Percentiles rank a stretch among this genome's conserved stretches.
Evolutionary conservation across 1,140 invertebrate species (phyloP).

Genomic region (Apis cerana): DNA sequence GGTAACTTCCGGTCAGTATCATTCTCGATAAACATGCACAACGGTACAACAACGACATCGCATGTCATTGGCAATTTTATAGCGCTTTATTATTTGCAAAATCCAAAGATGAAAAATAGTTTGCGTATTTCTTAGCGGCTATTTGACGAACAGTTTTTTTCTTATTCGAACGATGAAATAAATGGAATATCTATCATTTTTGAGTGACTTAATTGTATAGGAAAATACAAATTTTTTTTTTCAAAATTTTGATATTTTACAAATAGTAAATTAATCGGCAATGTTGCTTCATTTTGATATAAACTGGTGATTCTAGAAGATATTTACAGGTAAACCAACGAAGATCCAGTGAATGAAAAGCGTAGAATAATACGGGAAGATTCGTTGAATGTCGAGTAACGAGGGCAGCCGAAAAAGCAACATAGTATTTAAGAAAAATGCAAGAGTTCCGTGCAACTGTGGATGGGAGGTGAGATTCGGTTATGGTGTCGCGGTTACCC

Average conservation of each 20-base stretch:
- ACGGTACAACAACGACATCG: background rate
- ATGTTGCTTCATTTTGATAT: background rate
- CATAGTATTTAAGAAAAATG: slow-evolving; percentile 28
- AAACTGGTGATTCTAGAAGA: slow-evolving; percentile 24
- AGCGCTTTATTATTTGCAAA: background rate
- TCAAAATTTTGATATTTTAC: no score
- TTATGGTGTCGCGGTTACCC: slow-evolving; percentile 65
- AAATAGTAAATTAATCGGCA: background rate
- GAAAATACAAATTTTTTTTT: background rate
- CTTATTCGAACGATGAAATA: background rate
- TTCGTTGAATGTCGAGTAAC: slow-evolving; percentile 58
- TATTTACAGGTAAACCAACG: slow-evolving; percentile 22
- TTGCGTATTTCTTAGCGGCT: background rate
- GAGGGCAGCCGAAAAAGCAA: slow-evolving; percentile 17
- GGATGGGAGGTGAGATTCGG: slow-evolving; percentile 69
- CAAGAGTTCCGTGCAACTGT: slow-evolving; percentile 52
- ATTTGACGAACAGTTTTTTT: background rate
- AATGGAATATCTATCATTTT: background rate
- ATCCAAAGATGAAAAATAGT: background rate
- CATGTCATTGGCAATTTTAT: background rate
- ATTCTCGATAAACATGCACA: background rate
- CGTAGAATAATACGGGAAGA: background rate
- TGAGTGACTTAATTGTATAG: background rate
- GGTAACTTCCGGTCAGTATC: slow-evolving; percentile 38
- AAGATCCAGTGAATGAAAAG: background rate